These are phyloP conservation scores for Lasius platythorax DNA, from an alignment of 2,888 invertebrate species.

Conservation along the genomic window DNA sequence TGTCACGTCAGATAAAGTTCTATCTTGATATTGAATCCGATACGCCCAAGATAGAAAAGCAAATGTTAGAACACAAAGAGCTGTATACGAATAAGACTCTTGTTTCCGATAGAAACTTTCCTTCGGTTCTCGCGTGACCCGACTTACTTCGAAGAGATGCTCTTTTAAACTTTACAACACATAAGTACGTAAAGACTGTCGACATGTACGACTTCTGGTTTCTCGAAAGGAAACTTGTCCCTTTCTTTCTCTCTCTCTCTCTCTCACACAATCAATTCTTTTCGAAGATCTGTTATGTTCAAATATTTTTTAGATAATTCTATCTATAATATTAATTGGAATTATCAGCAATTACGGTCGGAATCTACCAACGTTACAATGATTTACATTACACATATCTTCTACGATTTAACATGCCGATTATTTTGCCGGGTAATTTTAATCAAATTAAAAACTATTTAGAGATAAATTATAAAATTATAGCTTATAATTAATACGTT, in stretches of 20 bases:
- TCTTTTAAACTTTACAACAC: conserved; percentile 11
- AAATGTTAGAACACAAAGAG: conserved; percentile 1
- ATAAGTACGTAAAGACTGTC: not conserved
- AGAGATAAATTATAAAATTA: conserved; percentile 4
- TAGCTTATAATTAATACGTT: conserved; percentile 9
- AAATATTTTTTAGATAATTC: not conserved
- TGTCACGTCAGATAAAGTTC: not conserved
- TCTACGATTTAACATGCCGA: not conserved
- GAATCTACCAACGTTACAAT: not conserved
- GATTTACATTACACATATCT: not conserved
- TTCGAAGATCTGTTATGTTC: not conserved
- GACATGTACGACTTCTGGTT: conserved; percentile 31
- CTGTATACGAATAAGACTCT: not conserved
- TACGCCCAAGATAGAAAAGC: not conserved
- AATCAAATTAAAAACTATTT: not conserved
- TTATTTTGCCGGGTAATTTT: not conserved
- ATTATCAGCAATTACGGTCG: not conserved
- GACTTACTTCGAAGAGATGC: conserved; percentile 30
- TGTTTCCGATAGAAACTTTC: conserved; percentile 25
- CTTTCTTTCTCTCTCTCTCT: not conserved
- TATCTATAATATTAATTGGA: not conserved
- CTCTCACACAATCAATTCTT: not conserved
- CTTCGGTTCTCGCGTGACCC: conserved; percentile 40
- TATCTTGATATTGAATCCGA: conserved; percentile 17
- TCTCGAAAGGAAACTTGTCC: not conserved